Base-by-base conservation (phyloP, 1,140 invertebrate genomes). In the Ericerus pela region DNA sequence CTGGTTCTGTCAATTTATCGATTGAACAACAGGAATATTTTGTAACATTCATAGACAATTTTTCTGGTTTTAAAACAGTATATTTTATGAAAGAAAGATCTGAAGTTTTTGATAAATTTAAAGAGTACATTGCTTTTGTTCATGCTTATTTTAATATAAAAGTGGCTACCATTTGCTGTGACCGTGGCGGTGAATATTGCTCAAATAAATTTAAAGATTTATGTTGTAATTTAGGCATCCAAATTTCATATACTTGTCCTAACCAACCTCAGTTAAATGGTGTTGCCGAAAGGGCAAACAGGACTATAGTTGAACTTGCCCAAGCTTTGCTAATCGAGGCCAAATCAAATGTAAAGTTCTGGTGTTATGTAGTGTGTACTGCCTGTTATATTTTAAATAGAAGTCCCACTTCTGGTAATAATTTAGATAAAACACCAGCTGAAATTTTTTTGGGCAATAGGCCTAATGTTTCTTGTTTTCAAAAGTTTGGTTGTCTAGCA, bases 401-500 rank as follows among this genome's bases (percentile, higher is more conserved):
- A 18, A 28, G 28, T 12, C 57, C 60, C 11, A 18, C 20, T 5
- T 8, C 6, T 10, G n/a, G n/a, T n/a, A n/a, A n/a, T n/a, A 16
- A 16, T 16, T 10, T 6, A 8, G 53, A 58, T 43, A 58, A 27
- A 41, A 62, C 62, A 5, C 60, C 58, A 20, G 54, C 53, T 33
- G 61, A 65, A 26, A 27, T 58, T n/a, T 60, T 59, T 51, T 62
- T 22, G 54, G 51, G 54, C 12, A 54, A 51, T 24, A 60, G 57
- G 41, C 55, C 56, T 30, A 43, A 57, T 52, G 33, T 66, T 1
- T 54, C 36, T 22, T 58, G 66, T 54, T 29, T 68, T 8, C 28
- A 54, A n/a, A 55, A 68, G 16, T 66, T 68, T 62, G 66, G 66
- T 14, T 63, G 59, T 29, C 38, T 57, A 38, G 63, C 53, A 10